Evolutionary conservation across 2,797 vertebrate genomes (phyloP).

Genomic region (Falco rusticolus): DNA sequence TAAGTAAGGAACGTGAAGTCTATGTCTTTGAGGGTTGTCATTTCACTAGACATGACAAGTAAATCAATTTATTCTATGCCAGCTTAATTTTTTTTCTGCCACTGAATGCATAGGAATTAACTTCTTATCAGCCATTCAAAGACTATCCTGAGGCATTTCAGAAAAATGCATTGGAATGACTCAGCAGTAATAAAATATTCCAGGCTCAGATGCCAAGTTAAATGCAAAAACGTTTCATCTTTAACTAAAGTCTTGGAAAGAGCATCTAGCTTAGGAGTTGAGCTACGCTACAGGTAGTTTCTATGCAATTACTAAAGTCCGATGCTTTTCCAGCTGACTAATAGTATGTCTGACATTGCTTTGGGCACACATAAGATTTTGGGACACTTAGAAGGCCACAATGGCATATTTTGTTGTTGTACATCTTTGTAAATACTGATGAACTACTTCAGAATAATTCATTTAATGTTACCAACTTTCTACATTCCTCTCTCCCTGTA

Average conservation of each 20-base stretch:
- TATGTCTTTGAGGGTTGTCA: background rate
- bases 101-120: background rate
- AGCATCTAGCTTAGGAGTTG: background rate
- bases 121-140: background rate
- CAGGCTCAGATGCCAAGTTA: background rate
- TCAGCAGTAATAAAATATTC: background rate
- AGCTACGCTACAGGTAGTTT: background rate
- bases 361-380: background rate
- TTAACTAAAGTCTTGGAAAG: background rate
- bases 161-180: background rate
- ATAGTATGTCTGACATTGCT: background rate
- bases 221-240: background rate
- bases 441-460: background rate
- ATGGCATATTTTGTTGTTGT: background rate
- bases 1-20: background rate
- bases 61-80: background rate
- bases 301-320: background rate
- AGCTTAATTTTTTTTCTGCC: background rate
- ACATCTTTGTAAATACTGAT: background rate
- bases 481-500: background rate
- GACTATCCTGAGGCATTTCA: background rate
- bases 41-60: background rate
- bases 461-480: background rate
- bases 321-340: background rate
- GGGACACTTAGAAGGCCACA: background rate